Evolutionary conservation across 2,113 vertebrate genomes (phyloP), one percentile per base, ranked within the genome.

Genomic region (Telmatochromis sp.): DNA sequence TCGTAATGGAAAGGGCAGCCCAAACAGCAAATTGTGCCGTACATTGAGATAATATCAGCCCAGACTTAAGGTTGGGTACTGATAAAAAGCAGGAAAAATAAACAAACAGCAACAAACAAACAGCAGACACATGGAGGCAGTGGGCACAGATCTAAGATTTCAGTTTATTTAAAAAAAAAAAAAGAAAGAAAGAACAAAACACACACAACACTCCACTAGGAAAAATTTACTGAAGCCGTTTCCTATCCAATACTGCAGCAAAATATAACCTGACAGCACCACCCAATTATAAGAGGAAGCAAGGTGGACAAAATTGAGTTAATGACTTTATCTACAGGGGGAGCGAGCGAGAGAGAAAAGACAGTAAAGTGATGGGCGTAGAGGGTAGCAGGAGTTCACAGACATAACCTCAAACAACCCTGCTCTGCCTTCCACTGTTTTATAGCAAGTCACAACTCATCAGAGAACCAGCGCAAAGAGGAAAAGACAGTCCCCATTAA

Each of bases 391-490:
- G 11, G 87, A 75, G 83, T 87, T 80, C 83, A 85, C 14, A 79
- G 54, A 75, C 17, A 58, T 83, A 78, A 82, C 65, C 60, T 50
- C 23, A 80, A 51, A 81, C 19, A 57, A 58, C 60, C 51, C 21
- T 15, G 45, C 33, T 53, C 37, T 14, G 37, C 21, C 21, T 15
- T 45, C 65, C 21, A 73, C 63, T 71, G 54, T 88, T 85, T 85
- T 55, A 87, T 17, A 35, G 84, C 23, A 53, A 92, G 54, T 87
- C 63, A 89, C 53, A 73, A 86, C 82, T 87, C 33, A 79, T 60
- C 81, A 85, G 23, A 55, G 45, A 51, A 35, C 68, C 5, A 7
- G 17, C 51, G 12, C 23, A 68, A 26, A 50, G 50, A 40, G 51
- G 50, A 71, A 71, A 8, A 57, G 45, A 83, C 23, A 28, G 28